These are phyloP conservation scores for Chunga burmeisteri DNA, from an alignment of 2,113 vertebrate genomes.

Conservation along the genomic window DNA sequence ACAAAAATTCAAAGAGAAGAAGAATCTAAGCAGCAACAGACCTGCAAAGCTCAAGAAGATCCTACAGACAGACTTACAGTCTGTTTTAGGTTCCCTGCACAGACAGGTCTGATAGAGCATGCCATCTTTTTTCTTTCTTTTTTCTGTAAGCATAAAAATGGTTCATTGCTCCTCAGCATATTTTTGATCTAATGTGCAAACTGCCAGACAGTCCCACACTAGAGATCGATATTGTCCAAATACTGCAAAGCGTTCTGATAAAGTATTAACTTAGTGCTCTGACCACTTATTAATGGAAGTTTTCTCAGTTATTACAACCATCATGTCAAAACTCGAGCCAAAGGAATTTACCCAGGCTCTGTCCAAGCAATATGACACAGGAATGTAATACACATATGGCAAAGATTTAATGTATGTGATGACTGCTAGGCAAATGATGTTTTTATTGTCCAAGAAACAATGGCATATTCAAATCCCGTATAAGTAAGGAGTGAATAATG, in stretches of 20 bases:
- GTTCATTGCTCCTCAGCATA: neutral
- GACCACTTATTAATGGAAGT: slow-evolving; percentile 37
- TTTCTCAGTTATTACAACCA: slow-evolving; percentile 14
- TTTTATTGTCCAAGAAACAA: slow-evolving; percentile 62
- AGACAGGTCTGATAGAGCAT: neutral
- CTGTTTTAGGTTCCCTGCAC: neutral
- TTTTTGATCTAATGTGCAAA: neutral
- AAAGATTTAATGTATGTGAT: slow-evolving; percentile 59
- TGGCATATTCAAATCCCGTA: slow-evolving; percentile 55
- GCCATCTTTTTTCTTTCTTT: neutral
- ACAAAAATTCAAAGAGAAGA: neutral
- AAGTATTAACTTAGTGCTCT: neutral
- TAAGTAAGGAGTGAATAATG: slow-evolving; percentile 47
- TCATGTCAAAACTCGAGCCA: slow-evolving; percentile 22
- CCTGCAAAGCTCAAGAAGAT: neutral
- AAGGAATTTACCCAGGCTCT: slow-evolving; percentile 45
- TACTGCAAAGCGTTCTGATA: neutral
- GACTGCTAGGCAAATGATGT: slow-evolving; percentile 39
- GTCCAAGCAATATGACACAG: slow-evolving; percentile 42
- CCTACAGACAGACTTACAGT: neutral
- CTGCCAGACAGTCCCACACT: neutral
- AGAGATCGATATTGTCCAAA: neutral
- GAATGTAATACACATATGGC: slow-evolving; percentile 56
- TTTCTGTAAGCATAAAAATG: neutral
- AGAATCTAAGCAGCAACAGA: neutral